Evolutionary conservation across 2,797 vertebrate species (phyloP).

Genomic region (Girardinus metallicus): DNA sequence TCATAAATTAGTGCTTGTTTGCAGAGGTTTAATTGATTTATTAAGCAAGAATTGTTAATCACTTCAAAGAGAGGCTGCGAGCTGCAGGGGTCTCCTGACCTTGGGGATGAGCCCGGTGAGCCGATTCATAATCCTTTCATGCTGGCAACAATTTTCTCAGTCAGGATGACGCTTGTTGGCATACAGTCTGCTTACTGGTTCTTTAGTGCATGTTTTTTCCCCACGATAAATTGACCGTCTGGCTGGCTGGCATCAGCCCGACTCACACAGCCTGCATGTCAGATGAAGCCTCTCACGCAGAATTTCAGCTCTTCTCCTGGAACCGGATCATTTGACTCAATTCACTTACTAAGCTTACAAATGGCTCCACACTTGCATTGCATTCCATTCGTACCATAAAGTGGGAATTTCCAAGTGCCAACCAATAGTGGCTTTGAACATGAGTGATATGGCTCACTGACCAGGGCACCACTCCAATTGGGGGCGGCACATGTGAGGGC

Average conservation of each 20-base stretch:
- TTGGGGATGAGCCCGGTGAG: slow-evolving; percentile 9
- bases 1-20: neutral
- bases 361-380: neutral
- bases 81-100: slow-evolving; percentile 7
- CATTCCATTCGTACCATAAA: neutral
- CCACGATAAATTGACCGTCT: slow-evolving; percentile 23
- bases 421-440: neutral
- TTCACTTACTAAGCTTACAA: neutral
- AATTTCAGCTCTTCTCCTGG: slow-evolving; percentile 4
- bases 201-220: slow-evolving; percentile 10
- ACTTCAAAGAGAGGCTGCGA: slow-evolving; percentile 10
- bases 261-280: slow-evolving; percentile 2
- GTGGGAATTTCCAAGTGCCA: neutral
- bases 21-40: slow-evolving; percentile 1
- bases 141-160: slow-evolving; percentile 20
- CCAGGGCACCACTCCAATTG: neutral
- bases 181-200: slow-evolving; percentile 10
- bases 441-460: neutral
- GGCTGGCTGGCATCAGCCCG: slow-evolving; percentile 6
- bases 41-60: slow-evolving; percentile 1
- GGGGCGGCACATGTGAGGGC: neutral
- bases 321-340: neutral
- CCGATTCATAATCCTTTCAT: slow-evolving; percentile 18
- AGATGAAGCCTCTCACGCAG: neutral
- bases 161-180: slow-evolving; percentile 20